These are phyloP conservation scores for Dioctria rufipes DNA, from an alignment of 2,888 invertebrate genomes.

Conservation along the genomic window DNA sequence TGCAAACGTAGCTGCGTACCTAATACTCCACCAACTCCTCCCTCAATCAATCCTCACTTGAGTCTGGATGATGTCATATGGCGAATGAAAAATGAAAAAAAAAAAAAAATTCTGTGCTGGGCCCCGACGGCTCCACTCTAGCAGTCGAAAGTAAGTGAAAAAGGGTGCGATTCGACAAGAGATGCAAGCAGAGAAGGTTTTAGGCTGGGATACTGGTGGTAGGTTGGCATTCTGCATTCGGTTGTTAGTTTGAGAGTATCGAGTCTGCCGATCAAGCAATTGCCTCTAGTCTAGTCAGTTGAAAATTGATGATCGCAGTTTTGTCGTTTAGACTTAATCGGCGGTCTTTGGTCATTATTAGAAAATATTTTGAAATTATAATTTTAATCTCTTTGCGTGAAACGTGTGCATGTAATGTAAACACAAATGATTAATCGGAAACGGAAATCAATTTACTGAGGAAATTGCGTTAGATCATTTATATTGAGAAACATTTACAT, in stretches of 20 bases:
- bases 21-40: conserved; percentile 7
- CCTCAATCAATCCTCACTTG: conserved; percentile 44
- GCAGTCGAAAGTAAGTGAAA: conserved; percentile 19
- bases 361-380: conserved; percentile 7
- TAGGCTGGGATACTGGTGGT: not conserved
- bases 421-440: not conserved
- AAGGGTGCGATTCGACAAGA: conserved; percentile 19
- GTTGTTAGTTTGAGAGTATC: not conserved
- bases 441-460: not conserved
- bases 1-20: not conserved
- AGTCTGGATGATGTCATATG: conserved; percentile 46
- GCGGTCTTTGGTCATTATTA: conserved; percentile 5
- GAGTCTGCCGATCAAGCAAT: conserved; percentile 7
- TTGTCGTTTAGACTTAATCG: conserved; percentile 15
- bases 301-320: not conserved
- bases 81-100: conserved; percentile 38
- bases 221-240: conserved; percentile 15
- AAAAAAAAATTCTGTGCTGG: not conserved
- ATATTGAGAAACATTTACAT: not conserved
- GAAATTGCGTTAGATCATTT: not conserved
- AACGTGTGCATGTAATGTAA: not conserved
- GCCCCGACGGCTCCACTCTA: not conserved
- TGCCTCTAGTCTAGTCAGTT: conserved; percentile 35
- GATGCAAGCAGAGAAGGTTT: conserved; percentile 7
- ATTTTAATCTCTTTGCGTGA: not conserved